Conservation (phyloP, 2,888 invertebrate genomes). For the Loripinus fragilis region DNA sequence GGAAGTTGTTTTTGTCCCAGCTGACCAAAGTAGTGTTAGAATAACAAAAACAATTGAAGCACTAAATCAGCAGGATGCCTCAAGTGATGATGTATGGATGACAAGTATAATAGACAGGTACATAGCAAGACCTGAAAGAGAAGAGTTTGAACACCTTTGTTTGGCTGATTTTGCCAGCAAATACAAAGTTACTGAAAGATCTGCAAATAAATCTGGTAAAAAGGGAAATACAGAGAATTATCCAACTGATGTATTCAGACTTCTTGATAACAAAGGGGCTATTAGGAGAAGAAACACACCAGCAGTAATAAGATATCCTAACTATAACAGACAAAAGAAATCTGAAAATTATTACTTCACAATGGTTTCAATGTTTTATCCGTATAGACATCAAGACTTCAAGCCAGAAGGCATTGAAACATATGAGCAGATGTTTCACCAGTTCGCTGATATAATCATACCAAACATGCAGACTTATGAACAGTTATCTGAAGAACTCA, state of each 20-base stretch:
- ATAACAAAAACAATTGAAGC: constrained; percentile 27
- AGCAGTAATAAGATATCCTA: constrained; percentile 34
- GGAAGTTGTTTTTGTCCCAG: constrained; percentile 46
- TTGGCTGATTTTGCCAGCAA: constrained; percentile 42
- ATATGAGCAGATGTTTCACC: constrained; percentile 29
- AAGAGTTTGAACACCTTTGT: constrained; percentile 37
- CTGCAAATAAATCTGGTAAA: not conserved
- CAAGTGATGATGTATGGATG: constrained; percentile 44
- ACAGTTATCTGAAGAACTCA: constrained; percentile 31
- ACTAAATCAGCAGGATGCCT: constrained; percentile 23
- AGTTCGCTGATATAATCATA: constrained; percentile 16
- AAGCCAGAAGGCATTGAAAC: constrained; percentile 11
- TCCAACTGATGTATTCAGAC: not conserved
- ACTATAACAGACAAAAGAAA: constrained; percentile 26
- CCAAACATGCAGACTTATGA: constrained; percentile 38
- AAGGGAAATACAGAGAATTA: not conserved
- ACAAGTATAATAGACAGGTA: constrained; percentile 41
- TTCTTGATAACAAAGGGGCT: constrained; percentile 23
- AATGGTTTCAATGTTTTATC: constrained; percentile 23
- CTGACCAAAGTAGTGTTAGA: constrained; percentile 33
- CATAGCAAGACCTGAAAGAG: constrained; percentile 31
- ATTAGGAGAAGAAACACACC: constrained; percentile 28
- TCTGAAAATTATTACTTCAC: constrained; percentile 32
- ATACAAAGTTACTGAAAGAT: constrained; percentile 29
- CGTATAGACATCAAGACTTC: constrained; percentile 24